Evolutionary conservation across 2,797 vertebrate genomes (phyloP), one percentile per base, ranked within the genome.

Genomic region (Chelmon rostratus): DNA sequence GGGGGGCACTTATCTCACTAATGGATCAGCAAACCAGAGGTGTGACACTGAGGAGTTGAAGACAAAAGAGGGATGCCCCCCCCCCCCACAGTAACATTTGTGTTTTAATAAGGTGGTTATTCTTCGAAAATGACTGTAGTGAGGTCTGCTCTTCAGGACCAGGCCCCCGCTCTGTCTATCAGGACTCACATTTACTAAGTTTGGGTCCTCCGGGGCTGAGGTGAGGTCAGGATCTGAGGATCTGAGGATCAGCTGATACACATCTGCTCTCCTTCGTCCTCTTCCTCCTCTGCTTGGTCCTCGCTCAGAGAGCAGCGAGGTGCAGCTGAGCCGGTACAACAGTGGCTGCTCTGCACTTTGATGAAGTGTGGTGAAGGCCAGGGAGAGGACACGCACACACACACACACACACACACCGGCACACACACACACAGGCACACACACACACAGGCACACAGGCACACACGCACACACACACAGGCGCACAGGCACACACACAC

Each of bases 1-100:
- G 15, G 11, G 28, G 12, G 42, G 6, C n/a, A 47, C 56, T 71
- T 37, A 73, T 74, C 80, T 61, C 47, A 10, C 68, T 63, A 61
- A 85, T 73, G 69, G 25, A 13, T 58, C 62, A 52, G 66, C 35
- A n/a, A 35, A 74, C 6, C 50, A 59, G 56, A 25, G 59, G 50
- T 16, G 49, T 8, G 9, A 44, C 71, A 49, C 54, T 6, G 54
- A 82, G 40, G 19, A 68, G 4, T 21, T 16, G 8, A 0, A 15
- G 19, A 76, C 33, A 25, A 50, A 25, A 15, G 62, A 56, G n/a
- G n/a, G 8, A 37, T 37, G 5, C 37, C 37, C 10, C 10, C 6
- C 6, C 37, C 10, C 37, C 4, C 10, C 37, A 38, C 6, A 38
- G 5, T 10, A 5, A 38, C 37, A 38, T 8, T 8, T 38, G 5